These are phyloP conservation scores for Spicauda simplicius DNA, from an alignment of 2,888 invertebrate genomes.

Conservation along the genomic window DNA sequence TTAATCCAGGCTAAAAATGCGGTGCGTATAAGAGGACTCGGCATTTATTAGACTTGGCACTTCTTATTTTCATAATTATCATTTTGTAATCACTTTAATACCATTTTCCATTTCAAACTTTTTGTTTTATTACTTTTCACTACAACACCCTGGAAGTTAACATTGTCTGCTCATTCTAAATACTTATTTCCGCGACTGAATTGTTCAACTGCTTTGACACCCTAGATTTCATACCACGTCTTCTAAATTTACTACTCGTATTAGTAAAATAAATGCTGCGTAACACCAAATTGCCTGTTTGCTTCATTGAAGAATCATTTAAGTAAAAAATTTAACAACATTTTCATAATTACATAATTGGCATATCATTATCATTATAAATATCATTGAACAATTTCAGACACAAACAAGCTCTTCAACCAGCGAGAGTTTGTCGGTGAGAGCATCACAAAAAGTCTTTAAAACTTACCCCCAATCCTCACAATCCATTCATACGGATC, in stretches of 20 bases:
- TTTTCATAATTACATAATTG: neutral
- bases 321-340: neutral
- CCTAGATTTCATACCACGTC: no score
- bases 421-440: constrained; percentile 80
- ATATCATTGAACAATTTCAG: constrained; percentile 62
- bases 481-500: constrained; percentile 68
- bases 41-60: neutral
- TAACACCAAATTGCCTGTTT: no score
- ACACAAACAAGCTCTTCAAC: constrained; percentile 75
- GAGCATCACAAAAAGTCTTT: constrained; percentile 79
- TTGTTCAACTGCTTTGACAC: no score
- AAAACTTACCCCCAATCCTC: constrained; percentile 71
- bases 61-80: neutral
- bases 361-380: constrained; percentile 8
- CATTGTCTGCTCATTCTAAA: neutral
- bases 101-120: neutral
- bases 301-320: neutral
- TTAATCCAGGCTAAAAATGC: constrained; percentile 86
- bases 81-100: neutral
- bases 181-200: neutral
- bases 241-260: no score
- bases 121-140: neutral
- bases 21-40: constrained; percentile 55
- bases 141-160: neutral
- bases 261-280: no score